Evolutionary conservation across 2,113 vertebrate genomes (phyloP).

Genomic region (Hyperopisus bebe): DNA sequence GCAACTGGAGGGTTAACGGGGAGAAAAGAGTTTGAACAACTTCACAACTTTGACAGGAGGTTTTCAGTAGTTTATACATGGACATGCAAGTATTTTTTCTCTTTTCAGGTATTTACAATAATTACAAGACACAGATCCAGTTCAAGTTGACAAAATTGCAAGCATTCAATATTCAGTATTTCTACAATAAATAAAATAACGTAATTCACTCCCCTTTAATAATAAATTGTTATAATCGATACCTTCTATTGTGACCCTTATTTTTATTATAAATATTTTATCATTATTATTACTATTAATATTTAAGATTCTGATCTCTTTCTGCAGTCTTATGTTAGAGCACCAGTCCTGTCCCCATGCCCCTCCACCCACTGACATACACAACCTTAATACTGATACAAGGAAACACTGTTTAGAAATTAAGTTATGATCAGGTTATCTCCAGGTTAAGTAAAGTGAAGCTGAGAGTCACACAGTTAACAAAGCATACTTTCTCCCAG

Average conservation of each 20-base stretch:
- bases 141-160: conserved; percentile 66
- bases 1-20: conserved; percentile 4
- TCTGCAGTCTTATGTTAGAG: conserved; percentile 1
- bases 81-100: conserved; percentile 72
- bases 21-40: conserved; percentile 45
- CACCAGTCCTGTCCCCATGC: not conserved
- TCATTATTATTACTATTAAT: conserved; percentile 36
- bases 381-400: conserved; percentile 49
- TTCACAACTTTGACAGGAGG: conserved; percentile 63
- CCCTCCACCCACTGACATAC: conserved; percentile 42
- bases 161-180: conserved; percentile 66
- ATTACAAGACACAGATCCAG: conserved; percentile 71
- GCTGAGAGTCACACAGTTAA: conserved; percentile 13
- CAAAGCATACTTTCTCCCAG: conserved; percentile 3
- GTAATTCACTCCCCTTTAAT: conserved; percentile 51
- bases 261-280: conserved; percentile 42
- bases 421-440: conserved; percentile 14
- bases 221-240: conserved; percentile 47
- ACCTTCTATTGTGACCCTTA: conserved; percentile 45
- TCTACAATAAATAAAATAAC: conserved; percentile 61
- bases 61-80: conserved; percentile 69
- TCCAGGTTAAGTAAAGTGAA: conserved; percentile 5
- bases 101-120: conserved; percentile 73
- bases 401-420: conserved; percentile 51
- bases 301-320: conserved; percentile 29